Evolutionary conservation across 1,140 invertebrate genomes (phyloP), one percentile per base, ranked within the genome.

Genomic region (Drosophila kurseongensis): DNA sequence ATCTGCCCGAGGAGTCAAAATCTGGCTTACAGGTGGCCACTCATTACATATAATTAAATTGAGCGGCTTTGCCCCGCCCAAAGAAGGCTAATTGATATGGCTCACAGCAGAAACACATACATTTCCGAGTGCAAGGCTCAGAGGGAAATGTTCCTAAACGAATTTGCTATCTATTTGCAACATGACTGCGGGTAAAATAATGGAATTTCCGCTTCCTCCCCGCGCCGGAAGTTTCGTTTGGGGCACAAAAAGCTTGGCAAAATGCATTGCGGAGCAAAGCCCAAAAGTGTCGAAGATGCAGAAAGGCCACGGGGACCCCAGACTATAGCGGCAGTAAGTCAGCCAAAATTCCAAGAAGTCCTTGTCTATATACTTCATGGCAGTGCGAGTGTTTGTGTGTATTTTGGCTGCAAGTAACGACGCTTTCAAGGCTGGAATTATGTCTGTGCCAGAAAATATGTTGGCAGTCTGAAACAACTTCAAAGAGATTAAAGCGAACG

Each of bases 161-260:
- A 66, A 68, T 68, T 68, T 68, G 61, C 61, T 68, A 66, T 68
- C 65, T 68, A 68, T 68, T 68, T 68, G 38, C 65, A 68, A 68
- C 65, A 68, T 66, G 61, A 68, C 65, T 68, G 65, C 47, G 65
- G 60, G 47, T 68, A 68, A 68, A 68, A 68, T 68, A 68, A 68
- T 68, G 61, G 60, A 68, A 68, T 66, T 68, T 68, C 47, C 32
- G 27, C 55, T 14, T 23, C 32, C 13, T 1, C 14, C 3, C 14
- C 35, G 3, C 5, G 32, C 35, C 35, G 29, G 44, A 66, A 35
- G 29, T 68, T 52, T 67, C 41, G 32, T 9, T 66, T 60, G 10
- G 60, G 61, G 18, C 61, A 68, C 65, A 52, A 68, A 68, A 66
- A 68, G 65, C 65, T 38, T 66, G 65, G 32, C 60, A 62, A 63